Base-by-base conservation (phyloP, 2,797 vertebrate genomes). In the Rhinoraja longicauda region DNA sequence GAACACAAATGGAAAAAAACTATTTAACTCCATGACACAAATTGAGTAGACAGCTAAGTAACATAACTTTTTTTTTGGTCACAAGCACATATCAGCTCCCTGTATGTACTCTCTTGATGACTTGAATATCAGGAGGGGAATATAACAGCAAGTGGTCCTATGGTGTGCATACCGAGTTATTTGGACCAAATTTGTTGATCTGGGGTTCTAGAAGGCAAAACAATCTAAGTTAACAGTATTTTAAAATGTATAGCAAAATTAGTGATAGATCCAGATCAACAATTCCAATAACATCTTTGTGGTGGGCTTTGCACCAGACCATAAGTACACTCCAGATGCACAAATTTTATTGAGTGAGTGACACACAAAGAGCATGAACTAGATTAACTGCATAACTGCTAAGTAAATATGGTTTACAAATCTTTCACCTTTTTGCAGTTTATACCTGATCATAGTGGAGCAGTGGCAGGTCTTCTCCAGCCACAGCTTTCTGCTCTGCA, bases 371-470 rank as follows among this genome's bases (percentile, higher is more conserved):
- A 53, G 6, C 10, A 57, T 57, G 26, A 82, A 26, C 9, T 57
- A 26, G 2, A 2, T 57, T 82, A 82, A 57, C 45, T 26, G 24
- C 17, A 62, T 1, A 88, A 32, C 29, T 36, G 21, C 21, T 67
- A 12, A 88, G 21, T 10, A 67, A 8, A 36, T 17, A 88, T 64
- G 19, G 13, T 70, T 91, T 53, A 91, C 90, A 53, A 73, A 70
- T 13, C 32, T 72, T 91, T n/a, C 19, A 72, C 24, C 21, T 29
- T 53, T 72, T 62, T 5, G 13, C 62, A 72, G 90, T 53, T 75
- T 29, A 29, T 84, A 99, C 99, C 98, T 98, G 98, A 73, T 99
- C 98, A 0, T 97, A 97, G 92, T 96, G 94, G 1, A 99, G 95
- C 0, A 97, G 96, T 1, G 97, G 97, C 93, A 99, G 95, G 93